Base-by-base conservation (phyloP, 2,113 vertebrate genomes). In the Ceyx melanurus region DNA sequence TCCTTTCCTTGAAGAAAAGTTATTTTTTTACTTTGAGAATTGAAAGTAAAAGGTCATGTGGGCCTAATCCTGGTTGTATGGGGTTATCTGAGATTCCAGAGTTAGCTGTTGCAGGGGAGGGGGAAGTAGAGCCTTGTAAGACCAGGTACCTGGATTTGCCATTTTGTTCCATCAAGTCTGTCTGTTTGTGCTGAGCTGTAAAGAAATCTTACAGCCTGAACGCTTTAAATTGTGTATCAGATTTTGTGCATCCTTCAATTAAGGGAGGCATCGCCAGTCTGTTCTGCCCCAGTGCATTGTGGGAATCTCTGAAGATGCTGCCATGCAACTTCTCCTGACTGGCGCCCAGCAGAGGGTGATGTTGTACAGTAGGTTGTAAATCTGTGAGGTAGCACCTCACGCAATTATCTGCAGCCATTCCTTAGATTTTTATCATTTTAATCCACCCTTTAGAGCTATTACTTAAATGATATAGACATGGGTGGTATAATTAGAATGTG, bases 341-440 rank as follows among this genome's bases (percentile, higher is more conserved):
- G 6, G 7, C 1, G 17, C 62, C 94, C 95, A 94, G 92, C 88
- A 97, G 96, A 96, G 97, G 95, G 95, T 94, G 96, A 93, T 96
- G 12, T 93, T 96, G 91, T 74, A 92, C 94, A 96, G 95, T 23
- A 90, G 94, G 81, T 78, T 92, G 70, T 95, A 95, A 96, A 94
- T 90, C 83, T 84, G 31, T 10, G 62, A 79, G 56, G 81, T 31
- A 93, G 68, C 31, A 78, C 64, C 82, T 94, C 0, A 0, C 31
- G 28, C 67, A 67, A 56, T 94, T 88, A 91, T 67, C 64, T 89
- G 33, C 28, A 95, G 78, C 71, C 60, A 17, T 94, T 93, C 71
- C 72, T 77, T 66, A 76, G 82, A 78, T 95, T 89, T 93, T 94
- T 87, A 82, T 91, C 67, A 76, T 95, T 95, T 95, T 89, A 87